A percentile compares a stretch with the other conserved stretches of the same genome.
Evolutionary conservation across 64 coral and sea anemone genomes (phyloP).

Genomic region (Hydrozoanthus tunicans): DNA sequence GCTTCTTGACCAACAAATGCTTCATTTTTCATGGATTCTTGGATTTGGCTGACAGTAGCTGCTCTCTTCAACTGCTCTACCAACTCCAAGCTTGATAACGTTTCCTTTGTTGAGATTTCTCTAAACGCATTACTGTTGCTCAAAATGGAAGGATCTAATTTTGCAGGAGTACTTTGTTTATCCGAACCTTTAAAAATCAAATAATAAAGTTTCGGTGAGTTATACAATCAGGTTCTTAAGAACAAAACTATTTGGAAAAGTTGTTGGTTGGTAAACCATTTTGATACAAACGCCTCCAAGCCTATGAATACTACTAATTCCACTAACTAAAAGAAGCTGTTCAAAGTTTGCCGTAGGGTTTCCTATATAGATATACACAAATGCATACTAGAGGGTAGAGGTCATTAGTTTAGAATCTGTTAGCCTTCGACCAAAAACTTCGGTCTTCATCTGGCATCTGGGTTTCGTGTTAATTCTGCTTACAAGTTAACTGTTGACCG

Average conservation of each 20-base stretch:
- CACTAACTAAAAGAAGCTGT: no score
- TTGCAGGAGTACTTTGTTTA: background rate
- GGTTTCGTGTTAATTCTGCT: background rate
- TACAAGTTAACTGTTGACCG: background rate
- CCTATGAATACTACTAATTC: background rate
- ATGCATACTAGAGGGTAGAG: background rate
- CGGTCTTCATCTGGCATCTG: background rate
- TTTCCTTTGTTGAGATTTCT: background rate
- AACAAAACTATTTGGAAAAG: background rate
- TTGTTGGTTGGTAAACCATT: background rate
- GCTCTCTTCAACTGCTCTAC: slow-evolving; percentile 29
- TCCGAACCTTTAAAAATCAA: background rate
- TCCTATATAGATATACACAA: background rate
- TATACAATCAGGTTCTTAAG: background rate
- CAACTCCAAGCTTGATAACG: slow-evolving; percentile 15
- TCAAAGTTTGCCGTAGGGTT: no score
- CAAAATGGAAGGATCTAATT: background rate
- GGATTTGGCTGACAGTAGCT: background rate
- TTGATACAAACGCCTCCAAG: background rate
- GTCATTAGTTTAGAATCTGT: background rate
- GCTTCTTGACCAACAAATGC: background rate
- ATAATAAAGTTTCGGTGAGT: background rate
- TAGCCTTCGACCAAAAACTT: background rate
- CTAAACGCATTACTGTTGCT: background rate
- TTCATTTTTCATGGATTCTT: no score